phyloP scores from a whole-genome alignment of 2,888 invertebrate genomes.

The Rotaria macrura region DNA sequence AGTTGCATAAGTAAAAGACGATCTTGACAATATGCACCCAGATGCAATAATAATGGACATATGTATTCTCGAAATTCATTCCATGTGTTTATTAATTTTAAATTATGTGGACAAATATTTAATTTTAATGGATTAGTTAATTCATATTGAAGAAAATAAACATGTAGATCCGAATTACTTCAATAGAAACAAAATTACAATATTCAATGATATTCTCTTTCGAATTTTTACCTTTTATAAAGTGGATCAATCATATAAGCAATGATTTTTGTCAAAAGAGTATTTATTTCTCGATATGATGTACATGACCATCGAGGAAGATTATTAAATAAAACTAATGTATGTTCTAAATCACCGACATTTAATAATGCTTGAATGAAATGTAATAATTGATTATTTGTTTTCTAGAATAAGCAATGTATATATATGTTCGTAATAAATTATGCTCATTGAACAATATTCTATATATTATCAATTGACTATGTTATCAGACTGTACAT shows the following conservation, averaged over 20 bases:
- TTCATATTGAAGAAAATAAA: not conserved
- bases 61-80: constrained; percentile 20
- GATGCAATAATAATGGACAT: constrained; percentile 18
- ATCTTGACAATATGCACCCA: constrained; percentile 52
- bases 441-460: too few species aligned
- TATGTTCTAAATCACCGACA: constrained; percentile 80
- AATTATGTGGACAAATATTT: not conserved
- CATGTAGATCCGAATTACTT: not conserved
- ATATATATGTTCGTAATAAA: too few species aligned
- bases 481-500: too few species aligned
- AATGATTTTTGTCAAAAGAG: not conserved
- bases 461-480: too few species aligned
- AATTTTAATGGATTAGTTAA: not conserved
- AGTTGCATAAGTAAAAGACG: constrained; percentile 80
- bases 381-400: constrained; percentile 78
- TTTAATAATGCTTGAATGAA: constrained; percentile 75
- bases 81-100: not conserved
- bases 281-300: not conserved
- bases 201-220: not conserved
- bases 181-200: not conserved
- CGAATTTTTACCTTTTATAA: not conserved
- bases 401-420: constrained; percentile 30
- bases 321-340: constrained; percentile 65
- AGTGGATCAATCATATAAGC: not conserved
- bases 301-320: constrained; percentile 60